phyloP scores from a whole-genome alignment of 2,888 invertebrate species.

The Cheilosia vernalis region DNA sequence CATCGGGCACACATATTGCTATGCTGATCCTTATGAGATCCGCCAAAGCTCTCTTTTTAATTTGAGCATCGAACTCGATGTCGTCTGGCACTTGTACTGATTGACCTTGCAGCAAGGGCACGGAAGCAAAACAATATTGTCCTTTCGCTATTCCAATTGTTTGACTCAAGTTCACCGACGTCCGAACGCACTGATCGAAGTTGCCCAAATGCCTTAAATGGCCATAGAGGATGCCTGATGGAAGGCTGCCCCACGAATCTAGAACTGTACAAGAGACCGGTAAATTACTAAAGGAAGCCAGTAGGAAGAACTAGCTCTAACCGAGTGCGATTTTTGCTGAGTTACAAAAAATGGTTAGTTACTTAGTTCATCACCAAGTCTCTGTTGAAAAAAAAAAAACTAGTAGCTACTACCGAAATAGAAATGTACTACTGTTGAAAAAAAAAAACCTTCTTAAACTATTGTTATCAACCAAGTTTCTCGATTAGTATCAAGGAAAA shows the following conservation, averaged over 20 bases:
- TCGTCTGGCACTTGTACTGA: not conserved
- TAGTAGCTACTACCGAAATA: no score
- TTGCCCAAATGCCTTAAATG: conserved; percentile 78
- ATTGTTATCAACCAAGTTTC: no score
- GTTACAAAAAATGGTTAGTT: no score
- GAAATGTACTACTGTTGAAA: no score
- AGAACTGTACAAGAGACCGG: conserved; percentile 77
- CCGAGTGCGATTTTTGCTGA: no score
- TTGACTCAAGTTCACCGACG: not conserved
- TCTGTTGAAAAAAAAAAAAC: no score
- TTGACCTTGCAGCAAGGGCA: conserved; percentile 22
- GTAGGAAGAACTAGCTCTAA: not conserved
- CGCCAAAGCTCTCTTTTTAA: not conserved
- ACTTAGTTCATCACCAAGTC: no score
- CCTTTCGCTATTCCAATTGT: conserved; percentile 76
- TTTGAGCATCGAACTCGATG: not conserved
- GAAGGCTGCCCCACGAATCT: conserved; percentile 79
- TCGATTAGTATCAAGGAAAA: no score
- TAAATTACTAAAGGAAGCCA: no score
- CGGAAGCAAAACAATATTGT: conserved; percentile 78
- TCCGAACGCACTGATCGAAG: conserved; percentile 79
- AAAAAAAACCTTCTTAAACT: no score
- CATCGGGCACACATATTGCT: conserved; percentile 72
- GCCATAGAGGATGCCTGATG: conserved; percentile 79
- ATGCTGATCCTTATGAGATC: conserved; percentile 4